These are phyloP conservation scores for Eristalis arbustorum DNA, from an alignment of 2,888 invertebrate genomes.

Conservation along the genomic window DNA sequence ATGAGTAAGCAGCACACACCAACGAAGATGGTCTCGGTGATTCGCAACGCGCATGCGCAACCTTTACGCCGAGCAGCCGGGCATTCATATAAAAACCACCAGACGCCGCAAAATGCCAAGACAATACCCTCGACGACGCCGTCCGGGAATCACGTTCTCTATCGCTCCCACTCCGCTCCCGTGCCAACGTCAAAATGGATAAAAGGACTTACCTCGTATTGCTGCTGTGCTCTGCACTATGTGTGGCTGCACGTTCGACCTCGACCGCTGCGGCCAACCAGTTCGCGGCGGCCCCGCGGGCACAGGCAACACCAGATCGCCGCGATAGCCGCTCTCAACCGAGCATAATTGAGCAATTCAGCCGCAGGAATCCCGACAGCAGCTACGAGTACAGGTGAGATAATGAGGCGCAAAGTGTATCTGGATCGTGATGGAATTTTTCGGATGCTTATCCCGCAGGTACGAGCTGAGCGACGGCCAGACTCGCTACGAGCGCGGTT, in stretches of 20 bases:
- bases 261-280: slow-evolving; percentile 46
- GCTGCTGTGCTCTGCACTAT: slow-evolving; percentile 33
- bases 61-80: slow-evolving; percentile 42
- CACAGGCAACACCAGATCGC: slow-evolving; percentile 22
- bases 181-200: slow-evolving; percentile 28
- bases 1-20: neutral
- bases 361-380: slow-evolving; percentile 77
- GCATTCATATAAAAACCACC: slow-evolving; percentile 64
- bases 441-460: slow-evolving; percentile 64
- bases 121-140: slow-evolving; percentile 63
- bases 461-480: slow-evolving; percentile 77
- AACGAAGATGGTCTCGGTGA: slow-evolving; percentile 2
- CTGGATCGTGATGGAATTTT: slow-evolving; percentile 33
- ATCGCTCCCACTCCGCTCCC: slow-evolving; percentile 15
- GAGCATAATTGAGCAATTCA: slow-evolving; percentile 74
- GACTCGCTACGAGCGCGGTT: slow-evolving; percentile 78
- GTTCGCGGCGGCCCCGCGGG: slow-evolving; percentile 6
- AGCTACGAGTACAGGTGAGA: slow-evolving; percentile 77
- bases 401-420: slow-evolving; percentile 41
- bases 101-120: slow-evolving; percentile 48
- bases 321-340: slow-evolving; percentile 48
- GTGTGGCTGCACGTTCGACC: slow-evolving; percentile 60
- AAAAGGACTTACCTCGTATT: slow-evolving; percentile 50
- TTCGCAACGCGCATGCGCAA: slow-evolving; percentile 57
- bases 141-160: slow-evolving; percentile 57